Percentiles rank a stretch among this genome's conserved stretches.
These are phyloP conservation scores for Cheilosia pagana DNA, from an alignment of 2,888 invertebrate genomes.

Conservation along the genomic window DNA sequence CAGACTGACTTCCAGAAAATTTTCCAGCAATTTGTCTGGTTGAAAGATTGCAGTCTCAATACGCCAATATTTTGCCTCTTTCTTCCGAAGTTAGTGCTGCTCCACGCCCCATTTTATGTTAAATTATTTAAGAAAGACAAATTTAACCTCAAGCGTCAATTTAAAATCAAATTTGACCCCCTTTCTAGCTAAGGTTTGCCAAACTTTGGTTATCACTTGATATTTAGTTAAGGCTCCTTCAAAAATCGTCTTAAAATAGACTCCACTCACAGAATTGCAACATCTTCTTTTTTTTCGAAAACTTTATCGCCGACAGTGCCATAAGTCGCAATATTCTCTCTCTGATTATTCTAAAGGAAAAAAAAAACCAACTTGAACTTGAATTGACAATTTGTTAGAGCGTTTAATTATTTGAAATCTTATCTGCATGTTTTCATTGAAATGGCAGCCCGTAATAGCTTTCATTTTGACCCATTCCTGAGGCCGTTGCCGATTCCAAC, in stretches of 20 bases:
- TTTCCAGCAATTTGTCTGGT: too few relatives aligned
- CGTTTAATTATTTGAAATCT: constrained; percentile 46
- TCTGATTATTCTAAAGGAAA: constrained; percentile 5
- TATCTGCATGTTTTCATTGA: constrained; percentile 44
- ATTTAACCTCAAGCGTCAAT: too few relatives aligned
- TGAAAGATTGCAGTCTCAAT: too few relatives aligned
- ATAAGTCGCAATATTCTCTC: constrained; percentile 29
- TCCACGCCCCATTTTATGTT: too few relatives aligned
- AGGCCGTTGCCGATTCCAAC: constrained; percentile 16
- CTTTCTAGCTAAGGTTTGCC: too few relatives aligned
- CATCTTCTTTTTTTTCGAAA: constrained; percentile 17
- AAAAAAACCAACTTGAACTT: constrained; percentile 63
- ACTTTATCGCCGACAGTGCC: constrained; percentile 31
- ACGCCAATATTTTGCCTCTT: too few relatives aligned
- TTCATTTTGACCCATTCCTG: constrained; percentile 31
- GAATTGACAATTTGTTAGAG: constrained; percentile 44
- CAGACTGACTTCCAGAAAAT: too few relatives aligned
- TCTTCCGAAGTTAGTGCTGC: too few relatives aligned
- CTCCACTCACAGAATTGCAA: neutral
- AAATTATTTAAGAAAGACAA: too few relatives aligned
- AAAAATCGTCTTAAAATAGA: neutral
- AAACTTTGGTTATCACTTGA: too few relatives aligned
- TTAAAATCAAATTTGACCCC: too few relatives aligned
- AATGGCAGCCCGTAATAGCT: constrained; percentile 39
- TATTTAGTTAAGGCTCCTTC: neutral